Evolutionary conservation across 2,113 vertebrate genomes (phyloP).

Genomic region (Cryptotis parvus): DNA sequence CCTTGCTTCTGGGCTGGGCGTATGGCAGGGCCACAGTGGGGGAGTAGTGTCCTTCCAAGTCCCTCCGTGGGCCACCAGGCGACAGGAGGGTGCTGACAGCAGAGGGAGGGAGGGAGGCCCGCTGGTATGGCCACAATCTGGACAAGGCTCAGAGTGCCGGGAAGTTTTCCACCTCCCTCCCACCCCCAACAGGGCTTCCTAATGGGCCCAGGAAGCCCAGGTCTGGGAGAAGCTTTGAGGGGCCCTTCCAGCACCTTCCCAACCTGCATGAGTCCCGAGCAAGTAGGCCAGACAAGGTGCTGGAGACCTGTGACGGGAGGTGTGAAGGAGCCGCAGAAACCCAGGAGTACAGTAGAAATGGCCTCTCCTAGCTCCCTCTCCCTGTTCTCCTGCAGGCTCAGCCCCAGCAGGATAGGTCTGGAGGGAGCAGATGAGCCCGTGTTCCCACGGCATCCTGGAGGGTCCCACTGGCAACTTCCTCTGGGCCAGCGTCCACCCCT

Average conservation of each 20-base stretch:
- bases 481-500: too few species aligned
- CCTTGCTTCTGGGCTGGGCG: too few species aligned
- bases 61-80: not conserved
- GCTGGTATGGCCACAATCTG: conserved; percentile 48
- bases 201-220: not conserved
- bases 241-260: not conserved
- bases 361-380: not conserved
- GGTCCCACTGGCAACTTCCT: too few species aligned
- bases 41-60: not conserved
- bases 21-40: not conserved
- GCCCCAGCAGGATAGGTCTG: too few species aligned
- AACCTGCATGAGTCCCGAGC: not conserved
- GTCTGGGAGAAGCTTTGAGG: not conserved
- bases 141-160: conserved; percentile 13
- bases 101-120: conserved; percentile 1
- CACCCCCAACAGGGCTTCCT: not conserved
- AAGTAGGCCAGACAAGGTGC: not conserved
- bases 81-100: conserved; percentile 55
- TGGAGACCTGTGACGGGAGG: too few species aligned
- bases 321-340: not conserved
- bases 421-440: not conserved
- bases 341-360: not conserved
- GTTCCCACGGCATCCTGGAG: too few species aligned
- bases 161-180: not conserved
- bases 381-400: not conserved